A percentile compares a stretch with the other conserved stretches of the same genome.
Evolutionary conservation across 2,113 vertebrate species (phyloP).

Genomic region (Poeciliopsis turrubarensis): DNA sequence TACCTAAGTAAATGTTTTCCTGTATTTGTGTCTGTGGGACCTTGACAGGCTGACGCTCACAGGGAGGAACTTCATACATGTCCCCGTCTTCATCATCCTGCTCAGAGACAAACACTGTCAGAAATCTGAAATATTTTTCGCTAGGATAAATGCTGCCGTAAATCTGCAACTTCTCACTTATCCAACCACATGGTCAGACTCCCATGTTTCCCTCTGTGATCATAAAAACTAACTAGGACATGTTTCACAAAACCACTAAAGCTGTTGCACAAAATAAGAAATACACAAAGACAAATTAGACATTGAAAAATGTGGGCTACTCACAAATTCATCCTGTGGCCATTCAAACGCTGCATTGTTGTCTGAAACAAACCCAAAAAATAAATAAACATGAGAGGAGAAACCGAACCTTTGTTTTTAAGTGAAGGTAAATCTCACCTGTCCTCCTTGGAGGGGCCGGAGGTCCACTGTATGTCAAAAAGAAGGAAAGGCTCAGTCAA

Average conservation of each 20-base stretch:
- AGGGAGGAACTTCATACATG: slow-evolving; percentile 81
- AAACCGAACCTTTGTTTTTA: background rate
- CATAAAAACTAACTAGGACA: background rate
- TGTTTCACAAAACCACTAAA: background rate
- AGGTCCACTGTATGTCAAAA: slow-evolving; percentile 47
- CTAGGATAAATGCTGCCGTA: background rate
- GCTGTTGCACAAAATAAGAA: too few species aligned
- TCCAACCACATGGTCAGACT: background rate
- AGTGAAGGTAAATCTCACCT: slow-evolving; percentile 52
- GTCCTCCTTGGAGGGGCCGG: slow-evolving; percentile 69
- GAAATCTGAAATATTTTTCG: background rate
- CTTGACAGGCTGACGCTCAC: slow-evolving; percentile 67
- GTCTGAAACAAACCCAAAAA: slow-evolving; percentile 47
- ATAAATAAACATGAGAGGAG: background rate
- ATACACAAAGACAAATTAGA: too few species aligned
- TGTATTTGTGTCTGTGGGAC: slow-evolving; percentile 61
- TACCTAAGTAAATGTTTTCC: slow-evolving; percentile 80
- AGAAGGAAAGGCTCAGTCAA: background rate
- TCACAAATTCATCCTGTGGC: slow-evolving; percentile 79
- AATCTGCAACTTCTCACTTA: background rate
- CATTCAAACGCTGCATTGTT: slow-evolving; percentile 60
- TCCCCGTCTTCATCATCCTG: slow-evolving; percentile 76
- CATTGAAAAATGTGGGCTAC: slow-evolving; percentile 26
- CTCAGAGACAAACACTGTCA: background rate
- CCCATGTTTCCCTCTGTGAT: background rate